phyloP scores from a whole-genome alignment of 2,113 vertebrate species.

The Tachysurus fulvidraco region DNA sequence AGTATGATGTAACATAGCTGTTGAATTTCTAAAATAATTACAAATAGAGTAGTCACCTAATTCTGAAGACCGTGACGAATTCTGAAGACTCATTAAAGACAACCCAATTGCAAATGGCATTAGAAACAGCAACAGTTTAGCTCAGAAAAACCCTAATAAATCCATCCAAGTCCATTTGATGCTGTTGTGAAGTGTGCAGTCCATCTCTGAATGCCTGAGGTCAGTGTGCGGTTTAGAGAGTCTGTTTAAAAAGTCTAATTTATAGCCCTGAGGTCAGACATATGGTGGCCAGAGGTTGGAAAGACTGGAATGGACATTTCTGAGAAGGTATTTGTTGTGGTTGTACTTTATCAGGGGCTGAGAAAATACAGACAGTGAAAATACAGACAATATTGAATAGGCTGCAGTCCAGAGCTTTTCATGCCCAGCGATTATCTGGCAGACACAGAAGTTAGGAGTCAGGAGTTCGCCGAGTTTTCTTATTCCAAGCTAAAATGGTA shows the following conservation, averaged over 20 bases:
- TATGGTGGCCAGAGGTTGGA: conserved; percentile 53
- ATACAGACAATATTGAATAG: conserved; percentile 11
- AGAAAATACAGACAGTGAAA: conserved; percentile 47
- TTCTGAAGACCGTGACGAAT: background rate
- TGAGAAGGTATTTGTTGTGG: conserved; percentile 48
- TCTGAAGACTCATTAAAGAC: background rate
- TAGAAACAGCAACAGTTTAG: background rate
- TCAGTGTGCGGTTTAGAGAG: conserved; percentile 8
- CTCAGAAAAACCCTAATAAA: background rate
- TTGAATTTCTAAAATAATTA: conserved; percentile 11
- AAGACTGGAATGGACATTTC: conserved; percentile 36
- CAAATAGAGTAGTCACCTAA: conserved; percentile 15
- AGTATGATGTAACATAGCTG: conserved; percentile 4
- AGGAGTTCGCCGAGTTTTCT: conserved; percentile 2
- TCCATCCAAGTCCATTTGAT: background rate
- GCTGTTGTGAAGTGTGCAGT: background rate
- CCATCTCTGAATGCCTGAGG: conserved; percentile 13
- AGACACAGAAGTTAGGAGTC: conserved; percentile 6
- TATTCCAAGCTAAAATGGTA: conserved; percentile 26
- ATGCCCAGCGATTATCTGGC: conserved; percentile 44
- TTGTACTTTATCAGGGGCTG: conserved; percentile 48
- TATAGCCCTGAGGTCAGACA: conserved; percentile 45
- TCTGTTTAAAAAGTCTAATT: conserved; percentile 34
- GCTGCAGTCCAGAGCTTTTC: conserved; percentile 11
- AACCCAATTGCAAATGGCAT: background rate